These are phyloP conservation scores for Salpingus planirostris DNA, from an alignment of 2,888 invertebrate species.

Conservation along the genomic window DNA sequence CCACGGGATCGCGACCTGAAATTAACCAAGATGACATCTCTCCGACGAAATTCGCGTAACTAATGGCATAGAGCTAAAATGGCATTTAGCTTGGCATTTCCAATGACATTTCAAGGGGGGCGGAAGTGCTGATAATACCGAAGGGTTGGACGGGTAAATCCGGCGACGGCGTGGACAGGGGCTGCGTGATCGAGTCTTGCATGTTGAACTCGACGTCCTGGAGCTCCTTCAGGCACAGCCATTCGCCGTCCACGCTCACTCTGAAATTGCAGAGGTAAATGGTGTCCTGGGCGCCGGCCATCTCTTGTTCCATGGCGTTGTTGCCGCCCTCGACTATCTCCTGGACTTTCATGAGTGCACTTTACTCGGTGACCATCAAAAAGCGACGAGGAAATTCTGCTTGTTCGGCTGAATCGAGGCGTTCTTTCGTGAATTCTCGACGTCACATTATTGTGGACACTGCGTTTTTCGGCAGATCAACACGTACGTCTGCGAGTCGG, in stretches of 20 bases:
- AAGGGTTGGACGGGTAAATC: constrained; percentile 48
- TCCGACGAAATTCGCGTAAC: too few relatives aligned
- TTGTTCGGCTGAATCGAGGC: constrained; percentile 1
- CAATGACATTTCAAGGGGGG: too few relatives aligned
- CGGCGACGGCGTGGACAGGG: constrained; percentile 56
- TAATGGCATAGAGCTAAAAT: too few relatives aligned
- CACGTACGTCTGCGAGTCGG: too few relatives aligned
- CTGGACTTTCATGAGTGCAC: constrained; percentile 36
- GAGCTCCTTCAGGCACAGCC: constrained; percentile 90
- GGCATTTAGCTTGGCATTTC: too few relatives aligned
- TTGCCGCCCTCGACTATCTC: constrained; percentile 34
- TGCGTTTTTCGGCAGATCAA: too few relatives aligned
- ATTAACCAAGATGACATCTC: too few relatives aligned
- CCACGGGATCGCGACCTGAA: constrained; percentile 84
- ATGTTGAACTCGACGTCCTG: constrained; percentile 77
- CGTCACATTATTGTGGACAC: too few relatives aligned
- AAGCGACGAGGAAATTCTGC: not conserved
- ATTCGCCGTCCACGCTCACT: constrained; percentile 94
- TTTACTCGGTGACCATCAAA: not conserved
- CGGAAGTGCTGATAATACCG: constrained; percentile 30
- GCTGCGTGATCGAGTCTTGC: constrained; percentile 60
- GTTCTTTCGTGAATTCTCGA: too few relatives aligned
- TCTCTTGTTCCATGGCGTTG: constrained; percentile 49
- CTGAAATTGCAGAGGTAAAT: constrained; percentile 96
- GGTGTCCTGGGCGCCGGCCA: constrained; percentile 88